Evolutionary conservation across 92 coral and sea anemone species (phyloP), one percentile per base, ranked within the genome.

Genomic region (Palythoa caribaeorum): DNA sequence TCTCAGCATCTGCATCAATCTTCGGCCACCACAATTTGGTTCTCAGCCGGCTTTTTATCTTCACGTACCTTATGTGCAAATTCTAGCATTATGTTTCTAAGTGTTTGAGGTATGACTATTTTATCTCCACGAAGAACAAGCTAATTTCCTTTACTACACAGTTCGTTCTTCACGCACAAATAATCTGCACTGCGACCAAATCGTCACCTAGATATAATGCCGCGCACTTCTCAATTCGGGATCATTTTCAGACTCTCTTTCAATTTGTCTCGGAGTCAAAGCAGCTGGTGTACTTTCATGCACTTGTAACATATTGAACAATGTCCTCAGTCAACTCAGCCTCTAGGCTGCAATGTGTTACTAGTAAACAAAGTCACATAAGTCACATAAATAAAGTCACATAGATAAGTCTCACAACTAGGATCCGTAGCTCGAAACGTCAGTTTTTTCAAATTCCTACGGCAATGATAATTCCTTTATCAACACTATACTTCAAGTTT

Each of bases 21-120:
- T 28, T 28, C 28, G 28, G 28, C 28, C 28, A 28, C 28, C 28
- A 28, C 28, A 28, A 28, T 28, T 28, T 28, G 28, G 28, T 28
- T 28, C 28, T 28, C 28, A 28, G 28, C 28, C 28, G 28, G 5
- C 79, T 81, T 87, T 79, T 93, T 73, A 73, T 93, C 84, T 83
- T 83, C 9, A 90, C 89, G 5, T 85, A 1, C 94, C 94, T 92
- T 77, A 40, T 89, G 94, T 44, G 94, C 92, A 54, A 92, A 63
- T 5, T 50, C 71, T 59, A 89, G 53, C 17, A 86, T 91, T 35
- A 70, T 40, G 15, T 55, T 51, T 52, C 92, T 86, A 37, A 92
- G 91, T 48, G 66, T 44, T 74, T 93, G 54, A 37, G 95, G 88
- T 47, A 76, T 85, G 44, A 88, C 77, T 11, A 87, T 93, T 71